Percentiles rank a stretch among this genome's conserved stretches.
Evolutionary conservation across 2,888 invertebrate genomes (phyloP).

Genomic region (Drosophila quasianomalipes): DNA sequence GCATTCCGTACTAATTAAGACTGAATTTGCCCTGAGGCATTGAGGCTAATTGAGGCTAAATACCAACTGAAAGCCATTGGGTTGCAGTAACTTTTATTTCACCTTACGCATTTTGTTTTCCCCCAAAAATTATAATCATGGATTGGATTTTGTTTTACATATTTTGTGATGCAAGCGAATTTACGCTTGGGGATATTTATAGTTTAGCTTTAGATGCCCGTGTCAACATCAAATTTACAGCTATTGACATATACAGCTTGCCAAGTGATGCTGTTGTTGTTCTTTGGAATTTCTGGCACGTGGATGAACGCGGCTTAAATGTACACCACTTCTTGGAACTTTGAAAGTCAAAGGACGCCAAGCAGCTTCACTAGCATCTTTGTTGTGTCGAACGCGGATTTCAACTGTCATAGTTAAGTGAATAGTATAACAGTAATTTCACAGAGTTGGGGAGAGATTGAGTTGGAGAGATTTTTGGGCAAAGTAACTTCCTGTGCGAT

Average conservation of each 20-base stretch:
- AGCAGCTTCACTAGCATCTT: neutral
- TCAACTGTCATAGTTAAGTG: neutral
- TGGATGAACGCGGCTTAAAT: neutral
- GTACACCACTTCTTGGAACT: neutral
- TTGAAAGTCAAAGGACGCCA: neutral
- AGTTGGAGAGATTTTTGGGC: neutral
- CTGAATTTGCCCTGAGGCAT: slow-evolving; percentile 82
- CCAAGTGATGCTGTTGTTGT: neutral
- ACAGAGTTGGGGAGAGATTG: neutral
- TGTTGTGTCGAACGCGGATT: neutral
- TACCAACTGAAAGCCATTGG: slow-evolving; percentile 2
- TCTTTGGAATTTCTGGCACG: neutral
- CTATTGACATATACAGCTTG: neutral
- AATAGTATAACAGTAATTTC: neutral
- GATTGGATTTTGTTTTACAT: neutral
- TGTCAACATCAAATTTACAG: neutral
- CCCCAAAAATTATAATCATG: neutral
- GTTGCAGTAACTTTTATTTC: neutral
- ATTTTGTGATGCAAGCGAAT: neutral
- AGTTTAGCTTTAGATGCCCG: neutral
- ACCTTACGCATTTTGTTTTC: neutral
- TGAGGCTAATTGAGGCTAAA: neutral
- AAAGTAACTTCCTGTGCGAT: neutral
- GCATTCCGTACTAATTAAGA: slow-evolving; percentile 74
- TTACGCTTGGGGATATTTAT: neutral